A percentile compares a stretch with the other conserved stretches of the same genome.
Conservation (phyloP, 2,113 vertebrate species). For the Ictalurus furcatus region DNA sequence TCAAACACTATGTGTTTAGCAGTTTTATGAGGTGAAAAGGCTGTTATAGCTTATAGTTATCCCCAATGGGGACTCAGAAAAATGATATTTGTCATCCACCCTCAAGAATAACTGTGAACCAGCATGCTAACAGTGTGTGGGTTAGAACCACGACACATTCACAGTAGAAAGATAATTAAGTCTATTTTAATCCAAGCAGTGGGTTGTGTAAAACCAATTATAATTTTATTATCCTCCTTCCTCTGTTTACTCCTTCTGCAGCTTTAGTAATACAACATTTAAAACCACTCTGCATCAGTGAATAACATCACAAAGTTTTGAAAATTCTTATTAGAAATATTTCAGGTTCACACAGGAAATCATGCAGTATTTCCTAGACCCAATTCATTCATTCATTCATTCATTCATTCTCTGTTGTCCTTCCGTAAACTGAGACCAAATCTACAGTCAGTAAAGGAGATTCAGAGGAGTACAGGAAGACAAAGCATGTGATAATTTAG, state of each 20-base stretch:
- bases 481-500: not conserved
- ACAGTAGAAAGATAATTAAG: not conserved
- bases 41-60: not conserved
- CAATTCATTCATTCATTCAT: not conserved
- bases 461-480: not conserved
- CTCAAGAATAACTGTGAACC: not conserved
- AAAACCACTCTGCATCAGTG: not conserved
- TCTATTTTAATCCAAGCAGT: conserved; percentile 1
- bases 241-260: not conserved
- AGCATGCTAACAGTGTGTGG: not conserved
- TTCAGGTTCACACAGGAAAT: not conserved
- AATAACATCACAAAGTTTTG: not conserved
- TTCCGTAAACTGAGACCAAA: not conserved
- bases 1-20: not conserved
- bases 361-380: not conserved
- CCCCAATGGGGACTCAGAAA: not conserved
- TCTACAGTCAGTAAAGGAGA: not conserved
- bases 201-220: not conserved
- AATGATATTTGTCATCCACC: not conserved
- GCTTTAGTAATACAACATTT: not conserved
- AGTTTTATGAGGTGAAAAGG: not conserved
- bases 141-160: not conserved
- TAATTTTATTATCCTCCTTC: not conserved
- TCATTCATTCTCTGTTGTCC: not conserved
- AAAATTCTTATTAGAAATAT: not conserved